Base-by-base conservation (phyloP, 2,888 invertebrate species). In the Pterobdella sp. region DNA sequence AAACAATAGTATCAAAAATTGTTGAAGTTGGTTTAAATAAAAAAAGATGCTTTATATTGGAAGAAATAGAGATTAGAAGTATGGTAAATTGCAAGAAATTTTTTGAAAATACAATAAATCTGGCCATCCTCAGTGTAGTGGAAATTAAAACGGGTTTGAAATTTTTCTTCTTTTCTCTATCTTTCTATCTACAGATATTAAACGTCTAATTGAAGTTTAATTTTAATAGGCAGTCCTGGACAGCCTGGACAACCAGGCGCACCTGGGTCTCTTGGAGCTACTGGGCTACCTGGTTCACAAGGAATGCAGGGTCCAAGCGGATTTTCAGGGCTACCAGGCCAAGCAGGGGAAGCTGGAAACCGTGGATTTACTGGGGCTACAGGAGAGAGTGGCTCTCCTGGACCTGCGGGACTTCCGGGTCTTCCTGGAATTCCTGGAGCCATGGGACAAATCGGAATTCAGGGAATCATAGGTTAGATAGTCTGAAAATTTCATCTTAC, bases 291-390 rank as follows among this genome's bases (percentile, higher is more conserved):
- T 68, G 75, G 76, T 63, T 69, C 74, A 22, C 37, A 29, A 56
- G 75, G 75, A 29, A 65, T 31, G 32, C 64, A 42, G 7, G 75
- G 74, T 22, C 42, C 56, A 14, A 36, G 71, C n/a, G 76, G 76
- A 32, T 67, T 66, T 22, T 37, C 49, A 1, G 76, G 76, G 67
- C 66, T 67, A 42, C 68, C 68, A 32, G 76, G 76, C n/a, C 26
- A 26, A 22, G 52, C 63, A 31, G 76, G 76, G 31, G 31, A 66
- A 7, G 29, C 69, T 4, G 60, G 60, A 56, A 26, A 56, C 26
- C 18, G 60, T 4, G 60, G 60, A 56, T 26, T 22, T 18, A 26
- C 60, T 56, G 60, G 60, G 7, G 7, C n/a, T 56, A 22, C 60
- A 56, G 60, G 60, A 26, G 14, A 42, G 49, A 42, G 7, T 14